Percentiles rank a stretch among this genome's conserved stretches.
These are phyloP conservation scores for Epinephelus coioides DNA, from an alignment of 2,797 vertebrate genomes.

Conservation along the genomic window DNA sequence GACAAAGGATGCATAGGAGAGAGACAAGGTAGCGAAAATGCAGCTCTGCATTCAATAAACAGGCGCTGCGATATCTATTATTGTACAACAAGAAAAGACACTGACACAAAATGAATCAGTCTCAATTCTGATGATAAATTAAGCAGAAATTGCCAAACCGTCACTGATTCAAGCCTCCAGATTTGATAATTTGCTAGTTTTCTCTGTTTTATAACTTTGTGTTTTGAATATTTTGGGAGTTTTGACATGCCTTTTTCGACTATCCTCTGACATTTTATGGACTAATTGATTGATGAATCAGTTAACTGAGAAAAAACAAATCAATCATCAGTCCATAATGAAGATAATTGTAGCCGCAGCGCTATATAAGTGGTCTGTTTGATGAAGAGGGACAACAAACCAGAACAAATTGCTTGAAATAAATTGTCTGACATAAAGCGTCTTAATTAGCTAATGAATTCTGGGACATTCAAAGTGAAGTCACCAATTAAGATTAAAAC, in stretches of 20 bases:
- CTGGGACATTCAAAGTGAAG: background rate
- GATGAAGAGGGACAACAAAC: background rate
- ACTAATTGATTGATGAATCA: background rate
- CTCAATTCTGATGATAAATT: background rate
- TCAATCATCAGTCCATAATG: background rate
- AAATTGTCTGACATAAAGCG: constrained; percentile 4
- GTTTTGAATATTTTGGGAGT: background rate
- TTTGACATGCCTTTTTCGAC: background rate
- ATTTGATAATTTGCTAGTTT: background rate
- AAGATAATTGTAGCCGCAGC: background rate
- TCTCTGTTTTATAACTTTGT: background rate
- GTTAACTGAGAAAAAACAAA: background rate
- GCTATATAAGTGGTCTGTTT: background rate
- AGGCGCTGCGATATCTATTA: background rate
- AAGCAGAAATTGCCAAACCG: background rate
- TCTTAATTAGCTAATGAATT: background rate
- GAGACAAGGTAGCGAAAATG: constrained; percentile 42
- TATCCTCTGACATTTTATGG: background rate
- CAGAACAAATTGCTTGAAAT: background rate
- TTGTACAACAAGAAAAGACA: background rate
- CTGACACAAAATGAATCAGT: background rate
- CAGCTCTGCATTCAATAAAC: constrained; percentile 46
- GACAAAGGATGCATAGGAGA: constrained; percentile 60
- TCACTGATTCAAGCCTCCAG: background rate
- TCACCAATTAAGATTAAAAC: background rate